These are phyloP conservation scores for Calameuta pallipes DNA, from an alignment of 2,888 invertebrate species.

Conservation along the genomic window DNA sequence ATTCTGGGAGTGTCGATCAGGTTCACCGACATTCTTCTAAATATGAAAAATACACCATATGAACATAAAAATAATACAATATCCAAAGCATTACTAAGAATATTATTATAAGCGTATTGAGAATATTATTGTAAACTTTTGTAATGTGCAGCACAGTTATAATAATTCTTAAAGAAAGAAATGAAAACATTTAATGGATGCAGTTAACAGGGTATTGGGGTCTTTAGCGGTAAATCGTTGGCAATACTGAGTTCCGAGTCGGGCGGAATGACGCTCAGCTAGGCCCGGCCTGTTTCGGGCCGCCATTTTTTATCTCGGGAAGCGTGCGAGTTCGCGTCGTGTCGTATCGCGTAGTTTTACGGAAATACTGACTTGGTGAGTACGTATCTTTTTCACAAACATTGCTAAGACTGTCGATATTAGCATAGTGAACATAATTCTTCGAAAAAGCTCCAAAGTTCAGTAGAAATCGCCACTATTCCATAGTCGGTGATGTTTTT, in stretches of 20 bases:
- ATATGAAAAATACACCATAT: neutral
- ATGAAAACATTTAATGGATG: neutral
- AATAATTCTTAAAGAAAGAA: neutral
- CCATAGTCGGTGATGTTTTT: neutral
- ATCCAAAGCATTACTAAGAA: neutral
- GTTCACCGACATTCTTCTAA: neutral
- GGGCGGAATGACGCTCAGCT: constrained; percentile 43
- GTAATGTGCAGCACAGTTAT: neutral
- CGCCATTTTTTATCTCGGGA: constrained; percentile 54
- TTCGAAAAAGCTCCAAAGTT: constrained; percentile 4
- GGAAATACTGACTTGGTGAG: constrained; percentile 55
- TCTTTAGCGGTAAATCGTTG: neutral
- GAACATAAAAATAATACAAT: neutral
- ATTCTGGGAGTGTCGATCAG: neutral
- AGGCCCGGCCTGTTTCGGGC: constrained; percentile 47
- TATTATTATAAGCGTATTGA: neutral
- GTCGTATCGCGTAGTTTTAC: constrained; percentile 49
- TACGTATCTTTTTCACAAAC: constrained; percentile 18
- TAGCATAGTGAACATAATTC: constrained; percentile 5
- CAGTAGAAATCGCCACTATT: constrained; percentile 14
- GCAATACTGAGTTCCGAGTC: constrained; percentile 2
- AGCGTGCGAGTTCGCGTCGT: constrained; percentile 52
- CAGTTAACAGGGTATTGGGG: neutral
- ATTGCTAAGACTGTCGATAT: neutral
- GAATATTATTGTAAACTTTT: neutral